These are phyloP conservation scores for Pantherophis vulpinus DNA, from an alignment of 2,797 vertebrate genomes.

Conservation along the genomic window DNA sequence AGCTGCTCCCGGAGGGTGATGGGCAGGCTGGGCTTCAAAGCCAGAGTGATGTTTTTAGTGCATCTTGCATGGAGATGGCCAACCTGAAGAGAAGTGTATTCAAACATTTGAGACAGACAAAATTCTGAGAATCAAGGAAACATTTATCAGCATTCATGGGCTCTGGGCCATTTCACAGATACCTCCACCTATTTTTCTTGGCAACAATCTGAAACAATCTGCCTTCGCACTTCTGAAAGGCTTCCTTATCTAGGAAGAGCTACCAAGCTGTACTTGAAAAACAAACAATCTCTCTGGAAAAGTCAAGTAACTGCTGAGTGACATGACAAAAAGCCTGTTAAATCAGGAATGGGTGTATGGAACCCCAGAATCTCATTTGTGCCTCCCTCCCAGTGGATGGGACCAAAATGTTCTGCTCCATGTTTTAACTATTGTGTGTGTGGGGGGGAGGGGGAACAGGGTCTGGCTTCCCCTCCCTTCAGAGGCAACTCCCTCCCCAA, in stretches of 20 bases:
- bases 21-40: slow-evolving; percentile 74
- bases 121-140: neutral
- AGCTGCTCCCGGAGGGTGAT: slow-evolving; percentile 65
- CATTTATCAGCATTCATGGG: neutral
- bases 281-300: neutral
- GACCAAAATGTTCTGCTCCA: neutral
- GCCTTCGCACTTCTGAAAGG: neutral
- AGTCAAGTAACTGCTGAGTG: neutral
- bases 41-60: slow-evolving; percentile 80
- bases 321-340: neutral
- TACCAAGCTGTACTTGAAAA: neutral
- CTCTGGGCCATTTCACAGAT: neutral
- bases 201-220: neutral
- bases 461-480: neutral
- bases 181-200: neutral
- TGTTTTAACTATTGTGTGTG: neutral
- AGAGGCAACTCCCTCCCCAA: neutral
- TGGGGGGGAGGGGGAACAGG: neutral
- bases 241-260: neutral
- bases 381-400: neutral
- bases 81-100: slow-evolving; percentile 58
- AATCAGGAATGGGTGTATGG: neutral
- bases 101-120: neutral
- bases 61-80: slow-evolving; percentile 89
- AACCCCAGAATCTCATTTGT: neutral